These are phyloP conservation scores for Saguinus oedipus DNA, from an alignment of 2,797 vertebrate genomes.

Conservation along the genomic window DNA sequence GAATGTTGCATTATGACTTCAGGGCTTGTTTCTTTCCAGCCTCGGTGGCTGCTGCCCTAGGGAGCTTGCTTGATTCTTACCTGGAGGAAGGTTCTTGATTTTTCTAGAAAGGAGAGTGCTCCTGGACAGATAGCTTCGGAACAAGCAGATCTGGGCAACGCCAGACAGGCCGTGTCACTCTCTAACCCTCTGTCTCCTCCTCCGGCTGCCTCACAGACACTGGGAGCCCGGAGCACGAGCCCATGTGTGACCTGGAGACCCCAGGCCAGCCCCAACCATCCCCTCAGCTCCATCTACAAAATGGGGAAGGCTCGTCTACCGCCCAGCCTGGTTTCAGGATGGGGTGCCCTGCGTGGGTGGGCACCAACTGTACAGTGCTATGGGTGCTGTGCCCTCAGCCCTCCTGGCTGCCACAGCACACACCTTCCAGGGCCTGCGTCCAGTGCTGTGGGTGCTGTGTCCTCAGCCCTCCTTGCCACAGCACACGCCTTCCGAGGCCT, in stretches of 20 bases:
- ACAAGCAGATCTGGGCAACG: background rate
- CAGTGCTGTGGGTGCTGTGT: no score
- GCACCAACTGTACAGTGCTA: accelerated
- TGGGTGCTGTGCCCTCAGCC: accelerated
- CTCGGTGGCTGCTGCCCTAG: accelerated
- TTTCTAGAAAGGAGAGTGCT: background rate
- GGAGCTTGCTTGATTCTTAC: background rate
- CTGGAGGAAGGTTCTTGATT: background rate
- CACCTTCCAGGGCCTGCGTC: background rate
- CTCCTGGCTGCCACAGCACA: accelerated
- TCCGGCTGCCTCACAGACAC: background rate
- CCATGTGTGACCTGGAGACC: accelerated
- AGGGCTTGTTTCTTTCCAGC: accelerated
- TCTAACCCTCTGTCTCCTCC: conserved; percentile 60
- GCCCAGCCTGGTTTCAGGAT: background rate
- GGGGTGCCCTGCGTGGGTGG: accelerated
- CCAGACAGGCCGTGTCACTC: accelerated
- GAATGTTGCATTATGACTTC: accelerated
- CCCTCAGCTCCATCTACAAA: accelerated
- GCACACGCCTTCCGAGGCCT: background rate
- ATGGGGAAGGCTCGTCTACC: accelerated
- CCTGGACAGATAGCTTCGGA: background rate
- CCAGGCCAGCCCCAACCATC: accelerated
- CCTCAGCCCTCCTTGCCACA: accelerated
- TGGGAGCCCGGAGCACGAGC: accelerated